Conservation (phyloP, 2,113 vertebrate species). For the Heliornis fulica region DNA sequence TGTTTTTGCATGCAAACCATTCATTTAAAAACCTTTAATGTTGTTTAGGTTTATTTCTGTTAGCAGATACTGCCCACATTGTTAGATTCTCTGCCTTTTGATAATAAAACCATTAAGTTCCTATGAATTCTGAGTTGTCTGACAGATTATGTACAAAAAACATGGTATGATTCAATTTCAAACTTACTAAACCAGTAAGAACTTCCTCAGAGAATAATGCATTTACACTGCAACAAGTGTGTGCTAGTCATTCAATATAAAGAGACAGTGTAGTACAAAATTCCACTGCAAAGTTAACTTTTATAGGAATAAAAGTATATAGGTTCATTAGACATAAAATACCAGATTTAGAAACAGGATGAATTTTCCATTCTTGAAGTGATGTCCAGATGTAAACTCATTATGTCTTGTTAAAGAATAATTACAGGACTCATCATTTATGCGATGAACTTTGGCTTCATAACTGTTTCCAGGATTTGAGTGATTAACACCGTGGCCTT, state of each 20-base stretch:
- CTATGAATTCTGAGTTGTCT: background rate
- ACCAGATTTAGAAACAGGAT: background rate
- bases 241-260: background rate
- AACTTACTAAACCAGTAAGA: background rate
- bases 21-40: background rate
- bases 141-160: background rate
- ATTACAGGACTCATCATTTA: background rate
- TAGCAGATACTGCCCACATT: background rate
- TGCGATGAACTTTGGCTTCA: background rate
- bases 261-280: background rate
- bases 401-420: background rate
- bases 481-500: slow-evolving; percentile 14
- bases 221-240: background rate
- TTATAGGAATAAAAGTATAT: background rate
- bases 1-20: background rate
- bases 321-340: background rate
- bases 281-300: background rate
- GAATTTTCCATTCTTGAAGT: background rate
- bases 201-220: background rate
- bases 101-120: background rate
- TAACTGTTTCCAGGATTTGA: background rate
- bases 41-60: background rate
- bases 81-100: background rate
- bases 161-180: background rate
- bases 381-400: background rate